A percentile compares a stretch with the other conserved stretches of the same genome.
These are phyloP conservation scores for Erinaceus europaeus DNA, from an alignment of 2,113 vertebrate genomes.

Conservation along the genomic window DNA sequence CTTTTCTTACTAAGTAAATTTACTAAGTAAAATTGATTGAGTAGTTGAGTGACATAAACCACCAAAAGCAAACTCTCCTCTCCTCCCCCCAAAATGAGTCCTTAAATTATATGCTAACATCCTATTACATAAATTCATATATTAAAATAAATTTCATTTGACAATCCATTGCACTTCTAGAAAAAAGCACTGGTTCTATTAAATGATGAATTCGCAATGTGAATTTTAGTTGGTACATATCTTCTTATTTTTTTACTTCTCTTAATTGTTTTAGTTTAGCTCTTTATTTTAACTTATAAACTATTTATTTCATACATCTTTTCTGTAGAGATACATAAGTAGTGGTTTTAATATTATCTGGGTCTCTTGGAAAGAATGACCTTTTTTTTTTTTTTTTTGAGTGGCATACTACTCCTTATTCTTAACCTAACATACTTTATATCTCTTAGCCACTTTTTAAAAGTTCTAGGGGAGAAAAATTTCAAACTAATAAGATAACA, in stretches of 20 bases:
- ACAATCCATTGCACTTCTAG: background rate
- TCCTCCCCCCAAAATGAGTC: too few species aligned
- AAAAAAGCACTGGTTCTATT: background rate
- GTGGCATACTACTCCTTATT: constrained; percentile 1
- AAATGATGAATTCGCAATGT: background rate
- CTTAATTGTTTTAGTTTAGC: background rate
- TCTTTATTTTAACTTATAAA: background rate
- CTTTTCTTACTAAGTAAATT: too few species aligned
- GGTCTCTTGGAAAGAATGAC: background rate
- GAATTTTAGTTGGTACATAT: background rate
- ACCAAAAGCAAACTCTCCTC: constrained; percentile 11
- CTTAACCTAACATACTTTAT: constrained; percentile 24
- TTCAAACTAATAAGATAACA: background rate
- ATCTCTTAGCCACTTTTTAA: constrained; percentile 21
- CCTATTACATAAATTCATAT: background rate
- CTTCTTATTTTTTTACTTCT: background rate
- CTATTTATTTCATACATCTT: background rate
- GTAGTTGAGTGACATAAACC: background rate
- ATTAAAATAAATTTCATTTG: background rate
- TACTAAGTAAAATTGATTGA: background rate
- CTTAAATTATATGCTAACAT: too few species aligned
- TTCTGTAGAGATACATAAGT: background rate
- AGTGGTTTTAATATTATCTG: constrained; percentile 24
- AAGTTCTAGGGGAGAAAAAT: background rate
- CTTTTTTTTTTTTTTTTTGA: constrained; percentile 18